Conservation (phyloP, 2,797 vertebrate genomes). For the Myotis daubentonii region DNA sequence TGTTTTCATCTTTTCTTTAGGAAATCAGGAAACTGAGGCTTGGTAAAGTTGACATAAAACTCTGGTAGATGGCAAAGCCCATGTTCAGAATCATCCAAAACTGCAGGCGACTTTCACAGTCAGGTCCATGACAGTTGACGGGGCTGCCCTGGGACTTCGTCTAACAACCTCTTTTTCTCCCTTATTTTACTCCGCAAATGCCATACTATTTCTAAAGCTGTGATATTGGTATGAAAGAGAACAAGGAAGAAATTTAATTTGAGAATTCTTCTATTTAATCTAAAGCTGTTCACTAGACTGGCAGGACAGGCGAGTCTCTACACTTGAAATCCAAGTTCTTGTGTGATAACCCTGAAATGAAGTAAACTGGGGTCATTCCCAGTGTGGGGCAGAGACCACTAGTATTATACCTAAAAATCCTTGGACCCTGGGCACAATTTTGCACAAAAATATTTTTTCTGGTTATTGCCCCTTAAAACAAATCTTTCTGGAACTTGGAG, state of each 20-base stretch:
- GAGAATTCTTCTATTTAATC: background rate
- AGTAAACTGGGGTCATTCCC: background rate
- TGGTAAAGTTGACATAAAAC: too few species aligned
- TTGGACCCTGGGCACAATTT: background rate
- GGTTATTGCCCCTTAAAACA: background rate
- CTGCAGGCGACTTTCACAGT: background rate
- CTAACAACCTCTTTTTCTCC: background rate
- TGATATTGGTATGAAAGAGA: background rate
- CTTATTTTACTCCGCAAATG: background rate
- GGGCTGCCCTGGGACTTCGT: background rate
- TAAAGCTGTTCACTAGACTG: background rate
- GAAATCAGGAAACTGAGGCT: background rate
- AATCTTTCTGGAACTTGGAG: background rate
- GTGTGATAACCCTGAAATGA: background rate
- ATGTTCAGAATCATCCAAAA: background rate
- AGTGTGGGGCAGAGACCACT: too few species aligned
- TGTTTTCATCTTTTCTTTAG: background rate
- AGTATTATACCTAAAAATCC: background rate
- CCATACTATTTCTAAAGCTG: background rate
- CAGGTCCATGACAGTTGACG: rapidly evolving
- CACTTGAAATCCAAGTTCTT: background rate
- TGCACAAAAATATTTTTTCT: background rate
- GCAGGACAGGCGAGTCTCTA: background rate
- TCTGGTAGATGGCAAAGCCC: background rate
- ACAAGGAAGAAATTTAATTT: background rate